Evolutionary conservation across 2,113 vertebrate genomes (phyloP).

Genomic region (Casuarius casuarius): DNA sequence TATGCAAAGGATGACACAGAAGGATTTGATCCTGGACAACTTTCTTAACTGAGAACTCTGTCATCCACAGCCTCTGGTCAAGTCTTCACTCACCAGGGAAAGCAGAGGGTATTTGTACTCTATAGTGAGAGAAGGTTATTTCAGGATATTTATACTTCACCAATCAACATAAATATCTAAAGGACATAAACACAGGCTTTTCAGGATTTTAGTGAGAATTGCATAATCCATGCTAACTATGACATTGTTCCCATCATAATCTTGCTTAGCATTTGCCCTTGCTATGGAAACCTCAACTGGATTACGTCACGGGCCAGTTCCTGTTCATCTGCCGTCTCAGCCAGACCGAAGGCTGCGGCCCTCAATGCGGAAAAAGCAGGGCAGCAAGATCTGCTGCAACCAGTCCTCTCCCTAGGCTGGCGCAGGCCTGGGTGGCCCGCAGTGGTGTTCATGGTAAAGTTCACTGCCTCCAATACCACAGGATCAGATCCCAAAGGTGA

Average conservation of each 20-base stretch:
- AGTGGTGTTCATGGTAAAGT: accelerated
- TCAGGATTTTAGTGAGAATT: background rate
- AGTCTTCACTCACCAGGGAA: background rate
- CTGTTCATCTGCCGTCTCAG: background rate
- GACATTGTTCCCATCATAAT: background rate
- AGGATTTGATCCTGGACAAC: background rate
- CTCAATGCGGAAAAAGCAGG: background rate
- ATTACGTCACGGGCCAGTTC: background rate
- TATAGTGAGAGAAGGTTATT: background rate
- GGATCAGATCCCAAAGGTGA: background rate
- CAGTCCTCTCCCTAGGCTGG: accelerated
- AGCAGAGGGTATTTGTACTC: background rate
- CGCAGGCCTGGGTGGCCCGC: background rate
- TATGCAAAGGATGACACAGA: background rate
- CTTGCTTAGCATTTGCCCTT: background rate
- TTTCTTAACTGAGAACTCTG: background rate
- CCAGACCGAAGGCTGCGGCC: background rate
- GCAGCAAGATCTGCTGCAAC: background rate
- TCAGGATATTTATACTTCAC: background rate
- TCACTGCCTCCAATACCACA: background rate
- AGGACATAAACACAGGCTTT: background rate
- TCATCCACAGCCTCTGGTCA: background rate
- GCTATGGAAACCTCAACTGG: background rate
- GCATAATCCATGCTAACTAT: background rate
- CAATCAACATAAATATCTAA: background rate